Conservation (phyloP, 2,888 invertebrate genomes). For the Autographa pulchrina region DNA sequence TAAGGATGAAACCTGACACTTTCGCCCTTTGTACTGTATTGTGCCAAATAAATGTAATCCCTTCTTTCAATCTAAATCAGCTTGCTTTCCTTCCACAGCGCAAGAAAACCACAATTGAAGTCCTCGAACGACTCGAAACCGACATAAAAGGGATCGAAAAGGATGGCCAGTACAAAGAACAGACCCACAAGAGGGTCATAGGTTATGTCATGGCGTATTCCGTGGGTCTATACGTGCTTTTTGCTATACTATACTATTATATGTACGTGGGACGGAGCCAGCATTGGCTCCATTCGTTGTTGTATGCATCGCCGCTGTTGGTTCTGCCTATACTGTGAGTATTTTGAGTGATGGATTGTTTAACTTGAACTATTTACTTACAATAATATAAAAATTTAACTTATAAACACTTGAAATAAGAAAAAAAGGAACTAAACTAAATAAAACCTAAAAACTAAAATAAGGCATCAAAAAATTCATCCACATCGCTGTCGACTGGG, state of each 20-base stretch:
- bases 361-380: too few species aligned
- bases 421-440: too few species aligned
- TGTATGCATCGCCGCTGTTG: constrained; percentile 94
- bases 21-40: too few species aligned
- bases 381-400: too few species aligned
- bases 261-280: constrained; percentile 94
- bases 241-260: constrained; percentile 93
- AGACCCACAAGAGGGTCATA: constrained; percentile 94
- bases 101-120: constrained; percentile 84
- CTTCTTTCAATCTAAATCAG: background rate
- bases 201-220: constrained; percentile 93
- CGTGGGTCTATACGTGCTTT: constrained; percentile 92
- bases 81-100: constrained; percentile 69
- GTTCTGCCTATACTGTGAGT: constrained; percentile 96
- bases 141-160: constrained; percentile 95
- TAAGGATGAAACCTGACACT: too few species aligned
- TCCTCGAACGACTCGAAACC: constrained; percentile 93
- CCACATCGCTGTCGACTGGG: too few species aligned
- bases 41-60: background rate
- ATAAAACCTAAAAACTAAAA: too few species aligned
- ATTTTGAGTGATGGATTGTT: background rate
- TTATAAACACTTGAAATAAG: too few species aligned
- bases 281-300: constrained; percentile 91
- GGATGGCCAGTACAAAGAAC: constrained; percentile 94
- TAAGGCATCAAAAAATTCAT: too few species aligned